These are phyloP conservation scores for Colossoma macropomum DNA, from an alignment of 2,113 vertebrate species.

Conservation along the genomic window DNA sequence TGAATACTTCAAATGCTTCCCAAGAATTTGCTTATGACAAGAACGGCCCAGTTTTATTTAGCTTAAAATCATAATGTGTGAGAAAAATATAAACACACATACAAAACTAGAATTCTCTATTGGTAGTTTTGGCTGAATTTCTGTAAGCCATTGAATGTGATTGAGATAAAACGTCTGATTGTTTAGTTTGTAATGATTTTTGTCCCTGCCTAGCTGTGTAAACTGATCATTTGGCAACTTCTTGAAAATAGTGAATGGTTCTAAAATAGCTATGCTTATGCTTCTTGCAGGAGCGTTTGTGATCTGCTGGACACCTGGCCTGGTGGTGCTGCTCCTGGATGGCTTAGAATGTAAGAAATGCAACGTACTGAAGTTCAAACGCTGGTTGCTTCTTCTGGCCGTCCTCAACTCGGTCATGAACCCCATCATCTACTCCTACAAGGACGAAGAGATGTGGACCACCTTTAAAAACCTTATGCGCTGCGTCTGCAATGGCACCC, in stretches of 20 bases:
- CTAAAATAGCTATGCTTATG: background rate
- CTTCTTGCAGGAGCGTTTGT: constrained; percentile 88
- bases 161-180: background rate
- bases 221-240: background rate
- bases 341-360: constrained; percentile 87
- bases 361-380: constrained; percentile 83
- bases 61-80: background rate
- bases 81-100: too few relatives aligned
- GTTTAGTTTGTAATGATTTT: background rate
- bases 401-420: constrained; percentile 96
- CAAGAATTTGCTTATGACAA: background rate
- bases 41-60: background rate
- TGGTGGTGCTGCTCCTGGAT: constrained; percentile 89
- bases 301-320: constrained; percentile 95
- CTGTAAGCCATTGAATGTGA: background rate
- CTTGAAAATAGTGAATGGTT: background rate
- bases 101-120: too few relatives aligned
- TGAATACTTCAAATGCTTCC: background rate
- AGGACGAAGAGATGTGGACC: constrained; percentile 95
- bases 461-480: constrained; percentile 91
- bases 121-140: background rate
- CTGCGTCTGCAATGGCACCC: constrained; percentile 81
- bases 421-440: constrained; percentile 97
- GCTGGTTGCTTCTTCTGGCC: constrained; percentile 93
- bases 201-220: background rate